A percentile compares a stretch with the other conserved stretches of the same genome.
These are phyloP conservation scores for Drosophila leontia DNA, from an alignment of 1,140 invertebrate species.

Conservation along the genomic window DNA sequence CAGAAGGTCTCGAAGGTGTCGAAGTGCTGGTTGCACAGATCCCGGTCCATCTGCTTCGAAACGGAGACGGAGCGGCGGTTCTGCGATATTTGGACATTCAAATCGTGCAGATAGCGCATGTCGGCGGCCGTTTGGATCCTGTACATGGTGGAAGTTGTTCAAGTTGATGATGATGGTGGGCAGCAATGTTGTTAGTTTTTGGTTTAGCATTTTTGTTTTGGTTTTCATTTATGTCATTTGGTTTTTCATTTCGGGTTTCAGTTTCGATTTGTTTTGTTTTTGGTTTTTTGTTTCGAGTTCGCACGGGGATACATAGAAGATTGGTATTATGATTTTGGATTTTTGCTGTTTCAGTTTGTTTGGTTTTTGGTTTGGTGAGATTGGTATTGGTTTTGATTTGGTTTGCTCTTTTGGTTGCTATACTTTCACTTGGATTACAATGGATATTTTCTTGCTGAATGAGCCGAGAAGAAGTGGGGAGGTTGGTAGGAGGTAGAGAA, in stretches of 20 bases:
- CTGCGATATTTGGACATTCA: slow-evolving; percentile 84
- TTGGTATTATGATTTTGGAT: slow-evolving; percentile 75
- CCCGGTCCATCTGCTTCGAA: slow-evolving; percentile 86
- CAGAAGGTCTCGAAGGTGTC: slow-evolving; percentile 88
- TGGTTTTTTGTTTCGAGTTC: slow-evolving; percentile 48
- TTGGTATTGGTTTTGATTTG: slow-evolving; percentile 47
- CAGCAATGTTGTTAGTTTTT: slow-evolving; percentile 33
- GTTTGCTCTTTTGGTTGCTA: slow-evolving; percentile 80
- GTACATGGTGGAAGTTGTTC: slow-evolving; percentile 14
- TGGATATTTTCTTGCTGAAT: slow-evolving; percentile 82
- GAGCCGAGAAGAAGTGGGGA: slow-evolving; percentile 63
- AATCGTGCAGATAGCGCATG: slow-evolving; percentile 79
- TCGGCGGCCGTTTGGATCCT: slow-evolving; percentile 75
- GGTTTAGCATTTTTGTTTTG: slow-evolving; percentile 8
- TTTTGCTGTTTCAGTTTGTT: slow-evolving; percentile 54
- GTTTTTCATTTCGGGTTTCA: slow-evolving; percentile 37
- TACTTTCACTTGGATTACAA: slow-evolving; percentile 84
- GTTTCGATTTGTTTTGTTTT: slow-evolving; percentile 22
- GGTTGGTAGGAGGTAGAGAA: slow-evolving; percentile 48
- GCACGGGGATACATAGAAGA: slow-evolving; percentile 78
- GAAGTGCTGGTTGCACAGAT: slow-evolving; percentile 87
- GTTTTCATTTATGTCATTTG: slow-evolving; percentile 38
- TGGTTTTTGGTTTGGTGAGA: slow-evolving; percentile 53
- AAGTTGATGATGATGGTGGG: slow-evolving; percentile 24
- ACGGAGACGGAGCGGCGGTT: slow-evolving; percentile 78